phyloP scores from a whole-genome alignment of 2,888 invertebrate species.

The Dasysyrphus albostriatus region DNA sequence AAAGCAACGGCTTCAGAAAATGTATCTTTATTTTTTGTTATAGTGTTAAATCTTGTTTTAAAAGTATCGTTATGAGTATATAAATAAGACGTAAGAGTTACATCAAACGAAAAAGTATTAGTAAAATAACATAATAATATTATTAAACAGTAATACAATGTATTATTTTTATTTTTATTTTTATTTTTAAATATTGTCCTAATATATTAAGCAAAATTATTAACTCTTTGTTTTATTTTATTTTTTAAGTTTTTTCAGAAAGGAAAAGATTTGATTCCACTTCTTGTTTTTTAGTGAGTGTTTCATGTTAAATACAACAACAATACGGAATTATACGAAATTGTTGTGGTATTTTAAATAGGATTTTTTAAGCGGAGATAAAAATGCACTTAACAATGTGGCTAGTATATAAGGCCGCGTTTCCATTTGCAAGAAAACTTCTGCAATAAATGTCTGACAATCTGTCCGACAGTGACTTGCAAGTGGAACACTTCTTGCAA shows the following conservation, averaged over 20 bases:
- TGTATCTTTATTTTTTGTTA: constrained; percentile 3
- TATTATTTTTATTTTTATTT: constrained; percentile 66
- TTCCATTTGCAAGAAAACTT: no score
- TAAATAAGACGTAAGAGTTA: neutral
- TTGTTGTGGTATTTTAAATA: no score
- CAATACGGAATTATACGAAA: no score
- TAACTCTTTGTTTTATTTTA: constrained; percentile 2
- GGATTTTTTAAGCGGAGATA: no score
- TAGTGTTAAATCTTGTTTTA: constrained; percentile 28
- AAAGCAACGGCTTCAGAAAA: neutral
- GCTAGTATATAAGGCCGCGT: no score
- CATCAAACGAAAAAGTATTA: constrained; percentile 59
- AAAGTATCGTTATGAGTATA: neutral
- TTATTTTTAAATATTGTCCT: constrained; percentile 33
- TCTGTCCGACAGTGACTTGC: no score
- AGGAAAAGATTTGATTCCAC: neutral
- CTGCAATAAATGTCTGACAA: no score
- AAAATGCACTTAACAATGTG: no score
- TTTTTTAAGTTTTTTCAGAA: neutral
- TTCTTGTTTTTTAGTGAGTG: no score
- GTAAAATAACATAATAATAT: constrained; percentile 29
- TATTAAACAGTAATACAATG: constrained; percentile 64
- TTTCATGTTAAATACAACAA: no score
- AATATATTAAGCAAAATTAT: constrained; percentile 40
- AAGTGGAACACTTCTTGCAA: no score